Base-by-base conservation (phyloP, 2,888 invertebrate genomes). In the Xestia sexstrigata region DNA sequence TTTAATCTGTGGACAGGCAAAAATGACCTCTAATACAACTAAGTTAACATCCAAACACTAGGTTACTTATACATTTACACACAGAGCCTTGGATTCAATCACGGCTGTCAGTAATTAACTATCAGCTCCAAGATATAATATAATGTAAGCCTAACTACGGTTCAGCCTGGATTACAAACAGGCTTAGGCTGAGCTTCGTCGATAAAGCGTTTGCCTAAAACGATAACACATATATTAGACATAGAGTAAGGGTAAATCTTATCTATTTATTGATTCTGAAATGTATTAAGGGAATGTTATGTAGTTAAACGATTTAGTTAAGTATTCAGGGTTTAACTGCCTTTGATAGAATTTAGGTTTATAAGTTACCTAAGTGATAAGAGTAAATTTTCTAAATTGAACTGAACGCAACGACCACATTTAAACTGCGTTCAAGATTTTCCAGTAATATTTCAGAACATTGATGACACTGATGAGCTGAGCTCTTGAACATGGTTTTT, bases 131-230 rank as follows among this genome's bases (percentile, higher is more conserved):
- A 35, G 39, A 84, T 70, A 60, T 62, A 66, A 66, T 66, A 72
- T 47, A 49, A 71, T 74, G 30, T 77, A 63, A 49, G 67, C 65
- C 58, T 84, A 69, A 85, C 73, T 42, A 73, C 62, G 62, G 62
- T 55, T 69, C 20, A 63, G 30, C 73, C 65, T 26, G 55, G 81
- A 87, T 87, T 81, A 85, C 6, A n/a, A n/a, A n/a, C n/a, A 8
- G 62, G 47, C 65, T 81, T 76, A 81, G 23, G 2, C 62, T 55
- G 20, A 58, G 52, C 73, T 71, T 39, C n/a, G 58, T 60, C 77
- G 75, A 84, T 79, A 84, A 81, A 79, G 35, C 71, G 84, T 55
- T 62, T 62, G 35, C 66, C 70, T 70, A 35, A 84, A 71, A 70
- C 70, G 79, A 62, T 78, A 78, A 83, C 11, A 84, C 39, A 69